Percentiles rank a stretch among this genome's conserved stretches.
phyloP scores from a whole-genome alignment of 2,888 invertebrate genomes.

The Carcina quercana region DNA sequence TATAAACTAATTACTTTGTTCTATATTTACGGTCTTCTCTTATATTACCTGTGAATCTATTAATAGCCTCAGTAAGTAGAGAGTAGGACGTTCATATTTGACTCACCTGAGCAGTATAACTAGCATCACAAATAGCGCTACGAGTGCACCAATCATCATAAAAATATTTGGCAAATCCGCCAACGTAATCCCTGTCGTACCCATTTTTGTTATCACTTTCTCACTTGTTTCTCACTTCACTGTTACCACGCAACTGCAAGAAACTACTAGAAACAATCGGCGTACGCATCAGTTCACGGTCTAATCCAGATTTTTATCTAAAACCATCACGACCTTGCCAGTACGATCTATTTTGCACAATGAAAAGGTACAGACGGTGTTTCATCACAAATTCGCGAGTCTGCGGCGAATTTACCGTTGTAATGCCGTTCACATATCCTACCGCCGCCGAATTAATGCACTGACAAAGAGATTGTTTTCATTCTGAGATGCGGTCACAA shows the following conservation, averaged over 20 bases:
- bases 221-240: neutral
- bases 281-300: constrained; percentile 45
- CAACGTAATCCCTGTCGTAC: constrained; percentile 75
- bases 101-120: constrained; percentile 83
- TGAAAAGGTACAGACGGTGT: constrained; percentile 22
- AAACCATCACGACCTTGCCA: constrained; percentile 28
- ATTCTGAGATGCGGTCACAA: constrained; percentile 35
- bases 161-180: constrained; percentile 85
- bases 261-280: constrained; percentile 25
- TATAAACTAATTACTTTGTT: too few species aligned
- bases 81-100: neutral
- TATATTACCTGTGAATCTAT: too few species aligned
- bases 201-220: constrained; percentile 35
- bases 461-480: constrained; percentile 28
- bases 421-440: too few species aligned
- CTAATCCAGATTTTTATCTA: constrained; percentile 34
- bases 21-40: too few species aligned
- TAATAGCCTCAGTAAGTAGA: too few species aligned
- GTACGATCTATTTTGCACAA: constrained; percentile 37
- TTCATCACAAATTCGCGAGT: constrained; percentile 33
- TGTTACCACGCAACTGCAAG: constrained; percentile 9
- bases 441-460: constrained; percentile 25
- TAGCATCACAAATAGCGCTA: constrained; percentile 84
- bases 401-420: constrained; percentile 31
- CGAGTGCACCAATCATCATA: constrained; percentile 81